Evolutionary conservation across 35 echinoderm and acorn worm species (phyloP), one percentile per base, ranked within the genome.

Genomic region (Acanthaster planci): DNA sequence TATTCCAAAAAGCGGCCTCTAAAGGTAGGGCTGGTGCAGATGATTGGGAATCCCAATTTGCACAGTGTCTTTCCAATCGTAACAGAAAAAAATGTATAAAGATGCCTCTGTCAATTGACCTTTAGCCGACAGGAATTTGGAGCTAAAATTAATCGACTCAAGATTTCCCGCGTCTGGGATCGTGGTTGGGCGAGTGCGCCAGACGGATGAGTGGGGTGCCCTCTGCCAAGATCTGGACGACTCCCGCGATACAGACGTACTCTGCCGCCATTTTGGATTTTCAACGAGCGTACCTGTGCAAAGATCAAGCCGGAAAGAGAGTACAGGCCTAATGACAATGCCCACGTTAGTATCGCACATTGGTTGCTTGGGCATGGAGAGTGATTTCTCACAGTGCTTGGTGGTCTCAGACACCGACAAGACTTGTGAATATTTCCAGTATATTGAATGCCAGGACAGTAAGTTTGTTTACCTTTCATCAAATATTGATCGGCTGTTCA

Each of bases 251-350:
- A 6, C 64, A 72, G 21, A 72, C 4, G 64, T 72, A 1, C 26
- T 72, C 15, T 72, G 64, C 64, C 64, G 64, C 64, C 64, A 72
- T 36, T 34, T 72, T 72, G 64, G 64, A 72, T 72, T 31, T 29
- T 9, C 14, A 34, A 29, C 18, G 10, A 72, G 64, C 23, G 6
- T 72, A 14, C 34, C 1, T 6, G 64, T 72, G 64, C 0, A 29
- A 2, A 26, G 64, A 14, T 3, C 2, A 34, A 27, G 3, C 30
- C 8, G 1, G 64, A 47, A 47, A 6, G 64, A 8, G 34, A 26
- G 1, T 59, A 26, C 7, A 2, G 56, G 27, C 34, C 19, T 72
- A 34, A 10, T 29, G 14, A 21, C 64, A 10, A 34, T 14, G 2
- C 30, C 64, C 3, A 34, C 64, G 23, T 29, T 72, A 0, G 64